These are phyloP conservation scores for Diabrotica virgifera DNA, from an alignment of 1,140 invertebrate genomes.

Conservation along the genomic window DNA sequence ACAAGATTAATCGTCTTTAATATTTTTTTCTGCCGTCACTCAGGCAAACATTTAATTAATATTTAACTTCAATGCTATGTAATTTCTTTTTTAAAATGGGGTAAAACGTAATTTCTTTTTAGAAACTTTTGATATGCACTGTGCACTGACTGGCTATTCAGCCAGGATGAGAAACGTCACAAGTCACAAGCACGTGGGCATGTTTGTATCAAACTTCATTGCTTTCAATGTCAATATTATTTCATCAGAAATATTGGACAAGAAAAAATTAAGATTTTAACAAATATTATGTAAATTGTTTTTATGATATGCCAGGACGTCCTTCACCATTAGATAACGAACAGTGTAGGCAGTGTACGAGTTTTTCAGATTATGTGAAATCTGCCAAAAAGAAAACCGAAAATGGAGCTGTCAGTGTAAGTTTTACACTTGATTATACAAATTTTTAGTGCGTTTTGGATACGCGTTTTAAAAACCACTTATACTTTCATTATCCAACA, in stretches of 20 bases:
- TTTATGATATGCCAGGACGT: constrained; percentile 36
- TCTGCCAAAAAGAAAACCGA: constrained; percentile 36
- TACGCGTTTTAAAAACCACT: neutral
- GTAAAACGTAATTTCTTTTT: no score
- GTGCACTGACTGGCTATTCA: no score
- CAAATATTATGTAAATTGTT: constrained; percentile 15
- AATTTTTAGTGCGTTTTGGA: neutral
- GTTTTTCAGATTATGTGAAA: constrained; percentile 46
- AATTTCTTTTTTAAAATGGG: no score
- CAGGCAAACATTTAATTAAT: no score
- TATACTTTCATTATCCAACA: no score
- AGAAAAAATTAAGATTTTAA: constrained; percentile 11
- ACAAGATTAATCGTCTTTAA: no score
- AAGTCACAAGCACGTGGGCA: neutral
- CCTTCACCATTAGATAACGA: constrained; percentile 43
- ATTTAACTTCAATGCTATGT: no score
- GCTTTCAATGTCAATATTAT: neutral
- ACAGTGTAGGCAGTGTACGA: constrained; percentile 45
- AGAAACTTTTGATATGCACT: no score
- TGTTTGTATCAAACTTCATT: neutral
- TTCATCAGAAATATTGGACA: neutral
- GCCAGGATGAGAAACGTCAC: neutral
- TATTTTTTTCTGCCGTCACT: no score
- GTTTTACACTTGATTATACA: neutral
- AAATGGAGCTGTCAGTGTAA: constrained; percentile 23